A percentile compares a stretch with the other conserved stretches of the same genome.
phyloP scores from a whole-genome alignment of 2,888 invertebrate genomes.

The Cheiracanthium punctorium region DNA sequence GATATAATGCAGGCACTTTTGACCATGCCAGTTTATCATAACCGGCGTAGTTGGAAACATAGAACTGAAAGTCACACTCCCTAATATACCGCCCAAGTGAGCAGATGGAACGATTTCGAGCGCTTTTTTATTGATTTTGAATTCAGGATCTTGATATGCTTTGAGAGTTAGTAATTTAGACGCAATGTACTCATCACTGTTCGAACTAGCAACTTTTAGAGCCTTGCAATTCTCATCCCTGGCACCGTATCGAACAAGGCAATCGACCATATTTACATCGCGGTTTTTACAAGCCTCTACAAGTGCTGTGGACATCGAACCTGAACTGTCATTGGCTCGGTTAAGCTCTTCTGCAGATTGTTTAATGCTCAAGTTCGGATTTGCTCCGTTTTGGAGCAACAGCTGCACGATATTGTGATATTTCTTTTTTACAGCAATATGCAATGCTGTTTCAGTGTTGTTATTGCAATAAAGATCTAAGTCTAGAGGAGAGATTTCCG shows the following conservation, averaged over 20 bases:
- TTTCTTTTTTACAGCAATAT: conserved; percentile 86
- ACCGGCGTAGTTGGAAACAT: conserved; percentile 89
- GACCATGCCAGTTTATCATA: conserved; percentile 87
- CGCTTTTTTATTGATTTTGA: conserved; percentile 91
- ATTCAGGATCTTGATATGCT: conserved; percentile 91
- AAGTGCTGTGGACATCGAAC: conserved; percentile 77
- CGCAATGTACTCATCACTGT: conserved; percentile 85
- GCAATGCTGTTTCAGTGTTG: conserved; percentile 84
- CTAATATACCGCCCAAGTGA: conserved; percentile 72
- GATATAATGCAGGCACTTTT: conserved; percentile 84
- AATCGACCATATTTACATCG: conserved; percentile 84
- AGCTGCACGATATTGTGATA: conserved; percentile 84
- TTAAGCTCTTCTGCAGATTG: conserved; percentile 75
- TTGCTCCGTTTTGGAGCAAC: conserved; percentile 86
- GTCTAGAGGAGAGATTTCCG: conserved; percentile 82
- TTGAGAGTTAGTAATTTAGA: conserved; percentile 90
- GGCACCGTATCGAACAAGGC: conserved; percentile 87
- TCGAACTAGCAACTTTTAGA: conserved; percentile 84
- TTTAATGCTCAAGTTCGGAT: conserved; percentile 85
- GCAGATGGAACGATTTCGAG: conserved; percentile 80
- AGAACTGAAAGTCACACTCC: conserved; percentile 82
- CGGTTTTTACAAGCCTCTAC: conserved; percentile 84
- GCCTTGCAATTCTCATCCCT: conserved; percentile 90
- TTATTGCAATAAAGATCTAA: conserved; percentile 86
- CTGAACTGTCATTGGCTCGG: conserved; percentile 55